A percentile compares a stretch with the other conserved stretches of the same genome.
Evolutionary conservation across 2,797 vertebrate genomes (phyloP).

Genomic region (Pangasius larnaudii): DNA sequence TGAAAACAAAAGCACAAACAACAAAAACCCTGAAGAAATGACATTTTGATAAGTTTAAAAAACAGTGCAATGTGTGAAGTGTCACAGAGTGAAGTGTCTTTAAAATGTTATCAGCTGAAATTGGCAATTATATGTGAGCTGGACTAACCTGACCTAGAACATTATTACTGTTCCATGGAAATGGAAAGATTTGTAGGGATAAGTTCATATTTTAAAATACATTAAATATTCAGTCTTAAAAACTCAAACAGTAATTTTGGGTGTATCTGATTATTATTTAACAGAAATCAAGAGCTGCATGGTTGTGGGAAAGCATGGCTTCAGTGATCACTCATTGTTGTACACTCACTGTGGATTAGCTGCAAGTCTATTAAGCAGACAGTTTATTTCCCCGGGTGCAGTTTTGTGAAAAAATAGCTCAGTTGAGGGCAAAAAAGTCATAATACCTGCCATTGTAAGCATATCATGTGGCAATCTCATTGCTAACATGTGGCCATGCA

Average conservation of each 20-base stretch:
- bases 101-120: background rate
- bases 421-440: background rate
- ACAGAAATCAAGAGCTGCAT: background rate
- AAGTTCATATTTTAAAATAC: too few species aligned
- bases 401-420: background rate
- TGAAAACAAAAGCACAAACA: background rate
- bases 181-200: background rate
- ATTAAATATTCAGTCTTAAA: background rate
- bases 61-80: too few species aligned
- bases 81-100: background rate
- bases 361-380: background rate
- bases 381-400: background rate
- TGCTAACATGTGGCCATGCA: background rate
- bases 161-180: background rate
- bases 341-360: background rate
- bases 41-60: background rate
- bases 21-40: background rate
- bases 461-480: background rate
- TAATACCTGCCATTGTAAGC: background rate
- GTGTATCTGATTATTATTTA: background rate
- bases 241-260: background rate
- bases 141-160: background rate
- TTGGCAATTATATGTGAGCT: background rate
- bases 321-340: background rate
- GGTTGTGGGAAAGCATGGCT: background rate